These are phyloP conservation scores for Molorchus minor DNA, from an alignment of 2,888 invertebrate genomes.

Conservation along the genomic window DNA sequence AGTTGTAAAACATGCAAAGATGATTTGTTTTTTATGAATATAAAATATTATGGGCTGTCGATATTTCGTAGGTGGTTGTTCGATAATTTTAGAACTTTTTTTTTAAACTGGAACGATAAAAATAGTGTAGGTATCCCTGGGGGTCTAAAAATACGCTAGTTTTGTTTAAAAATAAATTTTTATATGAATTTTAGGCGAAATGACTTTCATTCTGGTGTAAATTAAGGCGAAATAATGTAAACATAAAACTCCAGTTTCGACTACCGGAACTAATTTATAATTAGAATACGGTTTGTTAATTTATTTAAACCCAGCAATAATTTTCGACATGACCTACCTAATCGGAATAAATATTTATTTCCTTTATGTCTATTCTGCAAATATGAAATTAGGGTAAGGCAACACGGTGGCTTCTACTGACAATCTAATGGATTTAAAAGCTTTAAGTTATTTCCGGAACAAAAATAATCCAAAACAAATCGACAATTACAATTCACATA, in stretches of 20 bases:
- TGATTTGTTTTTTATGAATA: too few species aligned
- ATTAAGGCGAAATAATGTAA: slow-evolving; percentile 11
- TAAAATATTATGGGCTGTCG: too few species aligned
- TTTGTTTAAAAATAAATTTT: slow-evolving; percentile 1
- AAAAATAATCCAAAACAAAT: too few species aligned
- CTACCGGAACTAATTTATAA: slow-evolving; percentile 19
- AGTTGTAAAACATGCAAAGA: too few species aligned
- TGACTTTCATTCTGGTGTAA: background rate
- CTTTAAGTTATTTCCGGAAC: too few species aligned
- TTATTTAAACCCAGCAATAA: slow-evolving; percentile 10
- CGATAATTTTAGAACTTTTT: too few species aligned
- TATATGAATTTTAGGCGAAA: background rate
- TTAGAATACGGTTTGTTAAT: slow-evolving; percentile 10
- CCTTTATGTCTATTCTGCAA: background rate
- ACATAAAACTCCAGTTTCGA: slow-evolving; percentile 7
- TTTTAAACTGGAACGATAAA: background rate
- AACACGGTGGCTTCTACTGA: background rate
- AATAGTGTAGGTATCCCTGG: background rate
- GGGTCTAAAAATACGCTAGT: background rate
- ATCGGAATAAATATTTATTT: slow-evolving; percentile 1
- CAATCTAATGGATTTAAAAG: background rate
- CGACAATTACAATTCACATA: too few species aligned
- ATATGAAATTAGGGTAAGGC: background rate
- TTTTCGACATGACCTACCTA: slow-evolving; percentile 5
- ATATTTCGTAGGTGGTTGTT: too few species aligned